These are phyloP conservation scores for Epistrophe grossulariae DNA, from an alignment of 2,888 invertebrate genomes.

Conservation along the genomic window DNA sequence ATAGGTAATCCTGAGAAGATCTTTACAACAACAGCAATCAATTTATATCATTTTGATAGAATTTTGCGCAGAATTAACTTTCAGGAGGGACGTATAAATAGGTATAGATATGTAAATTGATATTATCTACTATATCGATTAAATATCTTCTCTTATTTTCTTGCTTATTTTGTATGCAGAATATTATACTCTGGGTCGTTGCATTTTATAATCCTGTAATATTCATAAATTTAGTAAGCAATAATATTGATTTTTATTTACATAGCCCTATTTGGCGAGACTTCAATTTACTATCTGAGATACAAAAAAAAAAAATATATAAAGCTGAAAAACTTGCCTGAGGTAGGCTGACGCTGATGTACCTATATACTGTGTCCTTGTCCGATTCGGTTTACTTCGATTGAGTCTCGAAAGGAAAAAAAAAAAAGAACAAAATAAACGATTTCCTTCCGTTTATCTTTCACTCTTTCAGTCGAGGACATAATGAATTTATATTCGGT, in stretches of 20 bases:
- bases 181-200: not conserved
- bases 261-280: conserved; percentile 1
- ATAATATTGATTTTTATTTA: conserved; percentile 24
- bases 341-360: not conserved
- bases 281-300: not conserved
- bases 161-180: not conserved
- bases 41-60: conserved; percentile 1
- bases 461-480: not conserved
- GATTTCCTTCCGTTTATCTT: conserved; percentile 10
- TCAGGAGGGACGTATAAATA: no score
- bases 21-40: not conserved
- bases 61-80: conserved; percentile 19
- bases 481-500: conserved; percentile 19
- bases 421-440: not conserved
- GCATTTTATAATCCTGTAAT: conserved; percentile 32
- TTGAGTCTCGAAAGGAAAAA: not conserved
- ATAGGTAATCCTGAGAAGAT: not conserved
- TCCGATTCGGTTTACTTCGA: not conserved
- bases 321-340: not conserved
- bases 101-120: not conserved
- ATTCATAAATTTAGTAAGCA: conserved; percentile 5
- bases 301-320: not conserved
- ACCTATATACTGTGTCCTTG: conserved; percentile 12
- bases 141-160: not conserved
- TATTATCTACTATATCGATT: conserved; percentile 10